These are phyloP conservation scores for Erynnis tages DNA, from an alignment of 2,888 invertebrate genomes.

Conservation along the genomic window DNA sequence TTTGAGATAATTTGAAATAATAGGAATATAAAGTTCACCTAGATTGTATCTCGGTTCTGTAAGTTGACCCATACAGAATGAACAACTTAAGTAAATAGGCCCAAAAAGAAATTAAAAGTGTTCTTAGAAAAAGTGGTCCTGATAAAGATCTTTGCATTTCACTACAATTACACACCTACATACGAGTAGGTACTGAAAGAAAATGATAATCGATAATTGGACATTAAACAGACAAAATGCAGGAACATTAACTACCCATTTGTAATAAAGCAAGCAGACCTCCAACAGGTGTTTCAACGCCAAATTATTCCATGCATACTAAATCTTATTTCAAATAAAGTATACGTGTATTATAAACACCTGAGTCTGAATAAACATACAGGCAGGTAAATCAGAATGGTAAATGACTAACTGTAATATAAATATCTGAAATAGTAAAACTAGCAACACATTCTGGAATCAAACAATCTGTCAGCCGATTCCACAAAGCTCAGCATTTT, in stretches of 20 bases:
- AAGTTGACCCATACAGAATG: too few species aligned
- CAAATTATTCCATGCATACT: conserved; percentile 66
- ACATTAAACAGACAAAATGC: background rate
- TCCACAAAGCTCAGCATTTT: conserved; percentile 75
- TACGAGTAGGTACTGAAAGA: too few species aligned
- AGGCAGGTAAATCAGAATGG: conserved; percentile 77
- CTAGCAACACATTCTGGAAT: conserved; percentile 60
- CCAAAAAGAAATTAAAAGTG: too few species aligned
- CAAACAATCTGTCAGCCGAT: conserved; percentile 75
- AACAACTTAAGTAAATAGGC: too few species aligned
- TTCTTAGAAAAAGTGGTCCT: too few species aligned
- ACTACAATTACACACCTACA: too few species aligned
- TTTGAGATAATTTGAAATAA: too few species aligned
- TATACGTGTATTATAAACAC: conserved; percentile 76
- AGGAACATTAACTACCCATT: background rate
- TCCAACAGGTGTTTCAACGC: conserved; percentile 63
- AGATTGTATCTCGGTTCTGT: too few species aligned
- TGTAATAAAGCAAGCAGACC: conserved; percentile 41
- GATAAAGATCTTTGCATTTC: too few species aligned
- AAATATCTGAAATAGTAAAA: conserved; percentile 76
- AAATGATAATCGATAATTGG: background rate
- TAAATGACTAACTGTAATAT: conserved; percentile 78
- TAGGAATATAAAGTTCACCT: too few species aligned
- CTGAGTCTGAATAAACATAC: conserved; percentile 72
- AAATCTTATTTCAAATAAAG: conserved; percentile 76